Percentiles rank a stretch among this genome's conserved stretches.
Evolutionary conservation across 1,140 invertebrate species (phyloP).

Genomic region (Lysiphlebus fabarum): DNA sequence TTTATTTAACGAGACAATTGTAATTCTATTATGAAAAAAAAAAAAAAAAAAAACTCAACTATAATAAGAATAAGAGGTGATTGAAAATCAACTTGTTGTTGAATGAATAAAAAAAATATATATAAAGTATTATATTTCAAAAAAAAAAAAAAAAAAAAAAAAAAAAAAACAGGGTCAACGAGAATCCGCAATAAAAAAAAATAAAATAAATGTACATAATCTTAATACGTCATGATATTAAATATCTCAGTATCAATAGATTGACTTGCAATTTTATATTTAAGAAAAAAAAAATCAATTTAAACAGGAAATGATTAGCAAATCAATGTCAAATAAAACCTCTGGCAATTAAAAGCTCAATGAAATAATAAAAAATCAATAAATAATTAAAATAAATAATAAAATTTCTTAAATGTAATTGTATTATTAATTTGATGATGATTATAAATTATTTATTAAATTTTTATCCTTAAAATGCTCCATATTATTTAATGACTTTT

Average conservation of each 20-base stretch:
- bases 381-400: conserved; percentile 27
- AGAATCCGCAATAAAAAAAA: conserved; percentile 47
- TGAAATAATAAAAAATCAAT: conserved; percentile 20
- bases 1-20: too few species aligned
- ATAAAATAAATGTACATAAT: conserved; percentile 52
- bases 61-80: too few species aligned
- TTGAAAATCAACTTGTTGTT: too few species aligned
- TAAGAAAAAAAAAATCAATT: conserved; percentile 4
- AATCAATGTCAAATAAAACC: conserved; percentile 23
- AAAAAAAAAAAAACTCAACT: too few species aligned
- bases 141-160: conserved; percentile 25
- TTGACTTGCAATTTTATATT: conserved; percentile 25
- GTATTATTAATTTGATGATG: conserved; percentile 40
- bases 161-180: conserved; percentile 38
- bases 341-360: conserved; percentile 33
- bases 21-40: too few species aligned
- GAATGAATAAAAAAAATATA: too few species aligned
- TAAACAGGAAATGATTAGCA: too few species aligned
- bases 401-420: conserved; percentile 47
- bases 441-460: conserved; percentile 44
- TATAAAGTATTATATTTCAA: not conserved
- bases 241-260: conserved; percentile 31
- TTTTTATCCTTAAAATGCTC: conserved; percentile 35
- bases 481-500: conserved; percentile 5
- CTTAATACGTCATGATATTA: conserved; percentile 27